Conservation (phyloP, 2,797 vertebrate species). For the Clarias fuscus region DNA sequence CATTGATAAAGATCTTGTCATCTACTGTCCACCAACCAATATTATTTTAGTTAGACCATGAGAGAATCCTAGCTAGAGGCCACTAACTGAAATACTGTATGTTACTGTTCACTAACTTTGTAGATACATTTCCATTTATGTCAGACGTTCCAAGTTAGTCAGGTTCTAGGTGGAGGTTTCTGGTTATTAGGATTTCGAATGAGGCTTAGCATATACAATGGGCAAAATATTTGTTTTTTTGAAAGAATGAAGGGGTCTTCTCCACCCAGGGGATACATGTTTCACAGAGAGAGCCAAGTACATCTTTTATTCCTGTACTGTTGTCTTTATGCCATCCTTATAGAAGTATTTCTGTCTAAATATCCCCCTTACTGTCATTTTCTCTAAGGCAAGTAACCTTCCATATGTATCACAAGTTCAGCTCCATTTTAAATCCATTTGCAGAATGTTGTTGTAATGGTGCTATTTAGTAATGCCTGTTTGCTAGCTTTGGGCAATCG, state of each 20-base stretch:
- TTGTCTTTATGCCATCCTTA: neutral
- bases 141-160: neutral
- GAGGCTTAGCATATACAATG: neutral
- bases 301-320: neutral
- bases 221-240: neutral
- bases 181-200: neutral
- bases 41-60: neutral
- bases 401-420: slow-evolving; percentile 39
- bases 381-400: slow-evolving; percentile 34
- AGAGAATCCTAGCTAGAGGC: too few species aligned
- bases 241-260: neutral
- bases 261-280: neutral
- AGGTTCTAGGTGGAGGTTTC: neutral
- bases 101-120: neutral
- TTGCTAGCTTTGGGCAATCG: slow-evolving; percentile 52
- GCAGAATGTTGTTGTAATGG: slow-evolving; percentile 50
- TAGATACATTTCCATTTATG: neutral
- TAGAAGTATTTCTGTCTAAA: slow-evolving; percentile 27
- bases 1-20: too few species aligned
- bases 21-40: neutral
- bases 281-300: neutral
- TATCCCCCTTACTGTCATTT: slow-evolving; percentile 40
- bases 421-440: slow-evolving; percentile 56
- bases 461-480: slow-evolving; percentile 51
- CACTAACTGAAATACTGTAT: neutral